These are phyloP conservation scores for Druon quercuslanigerum DNA, from an alignment of 1,140 invertebrate genomes.

Conservation along the genomic window DNA sequence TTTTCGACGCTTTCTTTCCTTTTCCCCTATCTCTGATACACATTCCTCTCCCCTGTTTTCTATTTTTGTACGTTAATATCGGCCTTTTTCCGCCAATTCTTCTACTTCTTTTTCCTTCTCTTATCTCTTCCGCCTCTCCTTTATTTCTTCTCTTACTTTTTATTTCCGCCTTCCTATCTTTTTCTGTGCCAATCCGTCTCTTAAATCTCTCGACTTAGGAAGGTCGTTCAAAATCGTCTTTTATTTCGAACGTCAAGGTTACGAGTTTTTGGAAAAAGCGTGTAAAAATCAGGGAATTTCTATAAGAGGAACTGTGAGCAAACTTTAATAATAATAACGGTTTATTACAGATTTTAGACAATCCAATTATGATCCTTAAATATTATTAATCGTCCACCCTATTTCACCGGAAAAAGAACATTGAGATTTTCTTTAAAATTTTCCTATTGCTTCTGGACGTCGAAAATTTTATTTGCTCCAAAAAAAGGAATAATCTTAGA, in stretches of 20 bases:
- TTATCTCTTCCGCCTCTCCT: conserved; percentile 34
- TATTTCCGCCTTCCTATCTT: conserved; percentile 19
- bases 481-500: no score
- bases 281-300: no score
- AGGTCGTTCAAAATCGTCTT: not conserved
- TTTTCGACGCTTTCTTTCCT: conserved; percentile 8
- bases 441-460: no score
- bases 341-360: no score
- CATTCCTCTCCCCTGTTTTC: conserved; percentile 40
- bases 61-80: conserved; percentile 37
- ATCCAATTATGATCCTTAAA: no score
- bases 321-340: no score
- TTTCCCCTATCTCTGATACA: conserved; percentile 18
- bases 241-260: conserved; percentile 1
- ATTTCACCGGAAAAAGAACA: no score
- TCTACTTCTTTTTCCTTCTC: conserved; percentile 29
- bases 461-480: no score
- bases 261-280: no score
- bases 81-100: conserved; percentile 47
- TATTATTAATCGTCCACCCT: no score
- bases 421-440: no score
- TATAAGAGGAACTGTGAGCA: no score
- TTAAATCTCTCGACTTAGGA: conserved; percentile 2
- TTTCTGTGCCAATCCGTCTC: conserved; percentile 20
- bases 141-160: conserved; percentile 27